Conservation (phyloP, 2,797 vertebrate species). For the Sebastes matsubarae region DNA sequence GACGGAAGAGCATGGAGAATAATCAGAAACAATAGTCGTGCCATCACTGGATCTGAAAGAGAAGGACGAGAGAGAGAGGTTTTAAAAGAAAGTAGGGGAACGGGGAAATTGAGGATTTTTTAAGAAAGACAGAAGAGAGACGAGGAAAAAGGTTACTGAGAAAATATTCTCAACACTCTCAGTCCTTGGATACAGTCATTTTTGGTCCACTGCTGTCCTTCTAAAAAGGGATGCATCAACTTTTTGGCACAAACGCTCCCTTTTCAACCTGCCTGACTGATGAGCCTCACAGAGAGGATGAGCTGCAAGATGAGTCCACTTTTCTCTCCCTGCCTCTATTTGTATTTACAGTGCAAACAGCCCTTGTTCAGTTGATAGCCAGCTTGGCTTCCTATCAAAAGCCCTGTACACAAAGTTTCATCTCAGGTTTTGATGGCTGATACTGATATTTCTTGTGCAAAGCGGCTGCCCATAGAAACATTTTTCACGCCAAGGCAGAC, state of each 20-base stretch:
- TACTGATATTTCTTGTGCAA: conserved; percentile 2
- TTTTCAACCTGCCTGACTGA: conserved; percentile 37
- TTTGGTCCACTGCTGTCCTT: conserved; percentile 14
- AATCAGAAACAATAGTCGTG: conserved; percentile 74
- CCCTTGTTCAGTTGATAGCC: conserved; percentile 21
- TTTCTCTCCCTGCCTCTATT: conserved; percentile 32
- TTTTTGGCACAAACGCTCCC: conserved; percentile 22
- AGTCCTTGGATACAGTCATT: conserved; percentile 2
- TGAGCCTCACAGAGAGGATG: conserved; percentile 2
- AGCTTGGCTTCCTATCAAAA: conserved; percentile 39
- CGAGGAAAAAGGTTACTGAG: conserved; percentile 7
- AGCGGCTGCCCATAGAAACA: conserved; percentile 14
- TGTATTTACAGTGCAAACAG: conserved; percentile 48
- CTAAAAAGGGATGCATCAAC: conserved; percentile 31
- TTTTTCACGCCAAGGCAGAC: conserved; percentile 16
- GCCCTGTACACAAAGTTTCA: conserved; percentile 2
- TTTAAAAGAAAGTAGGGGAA: conserved; percentile 11
- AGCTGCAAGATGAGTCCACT: conserved; percentile 45
- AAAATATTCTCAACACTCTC: conserved; percentile 9
- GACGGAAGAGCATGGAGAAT: conserved; percentile 78
- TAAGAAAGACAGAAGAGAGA: neutral
- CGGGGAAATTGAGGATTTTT: neutral
- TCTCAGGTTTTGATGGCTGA: conserved; percentile 26
- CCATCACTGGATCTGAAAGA: conserved; percentile 83
- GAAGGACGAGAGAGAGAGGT: conserved; percentile 27